These are phyloP conservation scores for Arremon brunneinucha DNA, from an alignment of 2,797 vertebrate species.

Conservation along the genomic window DNA sequence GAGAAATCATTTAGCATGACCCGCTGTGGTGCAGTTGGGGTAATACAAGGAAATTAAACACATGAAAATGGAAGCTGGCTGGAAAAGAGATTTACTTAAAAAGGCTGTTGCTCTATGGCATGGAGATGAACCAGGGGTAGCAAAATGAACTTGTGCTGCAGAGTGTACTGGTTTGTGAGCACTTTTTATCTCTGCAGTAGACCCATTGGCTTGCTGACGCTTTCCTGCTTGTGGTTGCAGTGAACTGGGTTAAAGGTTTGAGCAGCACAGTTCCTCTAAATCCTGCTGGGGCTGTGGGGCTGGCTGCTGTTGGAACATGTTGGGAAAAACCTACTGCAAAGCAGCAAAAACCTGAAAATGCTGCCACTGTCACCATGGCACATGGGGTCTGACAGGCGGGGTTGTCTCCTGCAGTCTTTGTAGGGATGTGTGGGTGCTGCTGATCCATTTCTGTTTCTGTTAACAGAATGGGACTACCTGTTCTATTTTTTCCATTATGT, in stretches of 20 bases:
- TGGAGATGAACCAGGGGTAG: background rate
- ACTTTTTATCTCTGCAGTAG: background rate
- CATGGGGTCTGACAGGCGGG: background rate
- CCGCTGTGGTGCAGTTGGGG: background rate
- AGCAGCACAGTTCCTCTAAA: background rate
- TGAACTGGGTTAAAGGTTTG: background rate
- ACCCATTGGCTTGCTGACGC: background rate
- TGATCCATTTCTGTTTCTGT: background rate
- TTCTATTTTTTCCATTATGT: background rate
- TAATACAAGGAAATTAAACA: background rate
- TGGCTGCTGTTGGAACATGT: background rate
- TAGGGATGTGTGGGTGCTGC: constrained; percentile 28
- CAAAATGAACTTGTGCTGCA: background rate
- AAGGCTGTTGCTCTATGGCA: background rate
- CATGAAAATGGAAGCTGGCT: background rate
- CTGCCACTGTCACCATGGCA: rapidly evolving
- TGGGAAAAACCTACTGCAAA: background rate
- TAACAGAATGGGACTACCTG: background rate
- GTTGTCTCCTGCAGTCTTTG: background rate
- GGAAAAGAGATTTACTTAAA: background rate
- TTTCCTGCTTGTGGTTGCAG: background rate
- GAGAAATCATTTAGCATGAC: background rate
- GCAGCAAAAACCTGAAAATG: background rate
- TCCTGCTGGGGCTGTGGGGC: background rate
- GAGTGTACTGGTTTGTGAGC: background rate